Evolutionary conservation across 2,797 vertebrate genomes (phyloP), one percentile per base, ranked within the genome.

Genomic region (Hozukius guyotensis): DNA sequence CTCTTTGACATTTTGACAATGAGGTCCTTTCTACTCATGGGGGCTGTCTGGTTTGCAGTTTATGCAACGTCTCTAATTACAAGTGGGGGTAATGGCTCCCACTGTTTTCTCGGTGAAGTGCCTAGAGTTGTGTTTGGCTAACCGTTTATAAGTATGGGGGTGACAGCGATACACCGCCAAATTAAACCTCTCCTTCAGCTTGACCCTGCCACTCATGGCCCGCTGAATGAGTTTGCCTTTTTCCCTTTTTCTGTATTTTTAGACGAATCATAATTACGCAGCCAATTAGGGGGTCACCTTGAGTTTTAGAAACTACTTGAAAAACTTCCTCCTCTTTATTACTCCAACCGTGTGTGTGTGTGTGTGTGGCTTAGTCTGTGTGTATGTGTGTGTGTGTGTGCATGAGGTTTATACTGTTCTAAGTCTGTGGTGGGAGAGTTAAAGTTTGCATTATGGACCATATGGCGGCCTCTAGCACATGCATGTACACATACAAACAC

Each of bases 221-320:
- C 11, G n/a, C 80, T 83, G 83, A 94, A 92, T 89, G 85, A 92
- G 90, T 90, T 85, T 78, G 88, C 84, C 80, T 90, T 93, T 88
- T 88, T 81, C 79, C 79, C 42, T 75, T 52, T 75, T 88, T 72
- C 81, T 84, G 80, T 94, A 88, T 94, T 95, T 93, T 91, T 93
- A 91, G 90, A 92, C 73, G 60, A 94, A 78, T 94, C 90, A 91
- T 96, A 96, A 95, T 96, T 95, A 94, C 77, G 66, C 84, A 91
- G 87, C 90, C 94, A 95, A 95, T 95, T 96, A 94, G 82, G 80
- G 87, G 93, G 95, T 96, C 94, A 95, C 94, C 94, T 96, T 95
- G 89, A 92, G 88, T 88, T 85, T 94, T 86, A 89, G 73, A 87
- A 90, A 93, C 79, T 65, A 83, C 87, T 92, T 82, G 78, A 89